Percentiles rank a stretch among this genome's conserved stretches.
Conservation (phyloP, 2,113 vertebrate species). For the Carollia perspicillata region DNA sequence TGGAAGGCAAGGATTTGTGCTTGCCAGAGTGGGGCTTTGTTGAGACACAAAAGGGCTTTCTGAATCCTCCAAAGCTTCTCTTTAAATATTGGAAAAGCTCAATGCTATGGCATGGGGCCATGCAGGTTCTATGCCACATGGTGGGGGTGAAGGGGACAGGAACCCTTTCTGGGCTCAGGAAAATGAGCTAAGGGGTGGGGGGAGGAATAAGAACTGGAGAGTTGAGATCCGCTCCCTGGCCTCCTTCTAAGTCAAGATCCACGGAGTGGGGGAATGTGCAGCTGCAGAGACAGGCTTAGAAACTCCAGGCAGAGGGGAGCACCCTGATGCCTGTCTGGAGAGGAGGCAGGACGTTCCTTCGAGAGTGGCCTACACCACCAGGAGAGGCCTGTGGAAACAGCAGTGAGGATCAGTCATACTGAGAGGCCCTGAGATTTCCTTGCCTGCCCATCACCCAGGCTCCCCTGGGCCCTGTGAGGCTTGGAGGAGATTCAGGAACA, state of each 20-base stretch:
- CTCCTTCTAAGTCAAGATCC: neutral
- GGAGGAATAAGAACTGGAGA: neutral
- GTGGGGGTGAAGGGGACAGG: neutral
- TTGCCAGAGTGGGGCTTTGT: neutral
- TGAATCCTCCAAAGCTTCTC: neutral
- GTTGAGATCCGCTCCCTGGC: neutral
- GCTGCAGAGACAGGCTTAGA: neutral
- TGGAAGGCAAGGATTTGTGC: neutral
- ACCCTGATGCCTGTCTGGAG: neutral
- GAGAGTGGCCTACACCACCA: neutral
- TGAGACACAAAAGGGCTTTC: neutral
- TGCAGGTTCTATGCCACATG: neutral
- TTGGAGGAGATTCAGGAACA: neutral
- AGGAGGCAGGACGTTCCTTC: neutral
- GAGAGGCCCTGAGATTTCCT: neutral
- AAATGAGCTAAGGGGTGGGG: neutral
- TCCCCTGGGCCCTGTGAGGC: neutral
- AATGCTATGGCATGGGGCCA: neutral
- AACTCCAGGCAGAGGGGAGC: neutral
- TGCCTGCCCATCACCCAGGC: neutral
- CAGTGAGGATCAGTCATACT: neutral
- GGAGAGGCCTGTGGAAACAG: neutral
- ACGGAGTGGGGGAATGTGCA: neutral
- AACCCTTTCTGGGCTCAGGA: neutral
- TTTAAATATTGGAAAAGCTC: neutral